Evolutionary conservation across 2,797 vertebrate genomes (phyloP).

Genomic region (Menidia menidia): DNA sequence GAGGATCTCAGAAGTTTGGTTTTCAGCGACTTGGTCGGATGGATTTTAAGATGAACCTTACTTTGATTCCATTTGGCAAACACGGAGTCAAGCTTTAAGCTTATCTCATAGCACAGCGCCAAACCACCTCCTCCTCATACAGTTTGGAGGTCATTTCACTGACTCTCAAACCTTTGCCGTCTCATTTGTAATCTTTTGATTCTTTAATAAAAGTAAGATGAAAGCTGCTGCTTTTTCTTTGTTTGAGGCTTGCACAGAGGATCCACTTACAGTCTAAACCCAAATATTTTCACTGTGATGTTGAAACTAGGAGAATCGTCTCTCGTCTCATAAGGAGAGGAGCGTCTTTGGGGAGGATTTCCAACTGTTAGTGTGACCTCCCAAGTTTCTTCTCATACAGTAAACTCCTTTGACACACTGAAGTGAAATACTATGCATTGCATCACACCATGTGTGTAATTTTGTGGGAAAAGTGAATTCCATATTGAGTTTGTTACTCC

Average conservation of each 20-base stretch:
- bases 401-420: neutral
- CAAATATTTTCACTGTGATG: neutral
- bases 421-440: no score
- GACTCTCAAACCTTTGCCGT: neutral
- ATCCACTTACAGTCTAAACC: neutral
- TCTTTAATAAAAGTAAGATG: neutral
- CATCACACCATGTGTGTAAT: no score
- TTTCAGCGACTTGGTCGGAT: no score
- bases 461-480: neutral
- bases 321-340: no score
- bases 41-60: no score
- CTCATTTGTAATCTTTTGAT: neutral
- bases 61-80: no score
- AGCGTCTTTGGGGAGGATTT: no score
- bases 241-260: neutral
- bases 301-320: neutral
- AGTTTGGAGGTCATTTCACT: neutral
- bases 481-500: neutral
- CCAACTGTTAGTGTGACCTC: no score
- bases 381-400: neutral
- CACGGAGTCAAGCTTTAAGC: no score
- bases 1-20: no score
- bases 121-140: no score
- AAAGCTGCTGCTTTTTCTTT: neutral
- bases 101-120: no score